A percentile compares a stretch with the other conserved stretches of the same genome.
phyloP scores from a whole-genome alignment of 2,797 vertebrate genomes.

The Siniperca scherzeri region DNA sequence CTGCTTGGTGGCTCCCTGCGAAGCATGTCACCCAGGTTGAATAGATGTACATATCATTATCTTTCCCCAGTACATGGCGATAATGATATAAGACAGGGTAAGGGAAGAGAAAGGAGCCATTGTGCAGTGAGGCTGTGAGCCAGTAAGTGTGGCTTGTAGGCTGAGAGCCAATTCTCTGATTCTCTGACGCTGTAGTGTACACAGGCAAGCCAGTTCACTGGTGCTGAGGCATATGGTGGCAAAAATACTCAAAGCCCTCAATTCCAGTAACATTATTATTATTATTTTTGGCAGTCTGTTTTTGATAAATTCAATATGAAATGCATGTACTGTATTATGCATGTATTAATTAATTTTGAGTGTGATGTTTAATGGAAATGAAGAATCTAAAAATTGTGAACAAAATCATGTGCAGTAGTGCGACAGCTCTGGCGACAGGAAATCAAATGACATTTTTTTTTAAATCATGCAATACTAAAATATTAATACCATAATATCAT shows the following conservation, averaged over 20 bases:
- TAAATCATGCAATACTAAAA: no score
- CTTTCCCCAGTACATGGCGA: constrained; percentile 25
- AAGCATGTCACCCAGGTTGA: constrained; percentile 58
- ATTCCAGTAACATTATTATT: not conserved
- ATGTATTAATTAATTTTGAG: constrained; percentile 4
- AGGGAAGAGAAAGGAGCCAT: constrained; percentile 47
- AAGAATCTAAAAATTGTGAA: not conserved
- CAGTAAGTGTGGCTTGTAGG: constrained; percentile 33
- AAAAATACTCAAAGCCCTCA: not conserved
- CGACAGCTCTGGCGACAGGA: not conserved
- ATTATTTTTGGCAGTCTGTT: not conserved
- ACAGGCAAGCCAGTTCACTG: not conserved
- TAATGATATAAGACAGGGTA: constrained; percentile 59
- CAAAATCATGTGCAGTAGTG: not conserved
- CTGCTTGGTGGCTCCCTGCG: constrained; percentile 32
- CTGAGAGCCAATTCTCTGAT: constrained; percentile 35
- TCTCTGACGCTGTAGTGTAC: constrained; percentile 2
- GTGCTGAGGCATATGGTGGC: constrained; percentile 8
- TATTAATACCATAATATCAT: no score
- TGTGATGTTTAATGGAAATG: not conserved
- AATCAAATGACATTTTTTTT: not conserved
- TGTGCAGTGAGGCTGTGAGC: constrained; percentile 42
- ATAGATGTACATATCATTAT: constrained; percentile 62
- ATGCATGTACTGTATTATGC: not conserved
- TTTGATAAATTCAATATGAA: constrained; percentile 9